These are phyloP conservation scores for Eretmodus cyanostictus DNA, from an alignment of 2,113 vertebrate genomes.

Conservation along the genomic window DNA sequence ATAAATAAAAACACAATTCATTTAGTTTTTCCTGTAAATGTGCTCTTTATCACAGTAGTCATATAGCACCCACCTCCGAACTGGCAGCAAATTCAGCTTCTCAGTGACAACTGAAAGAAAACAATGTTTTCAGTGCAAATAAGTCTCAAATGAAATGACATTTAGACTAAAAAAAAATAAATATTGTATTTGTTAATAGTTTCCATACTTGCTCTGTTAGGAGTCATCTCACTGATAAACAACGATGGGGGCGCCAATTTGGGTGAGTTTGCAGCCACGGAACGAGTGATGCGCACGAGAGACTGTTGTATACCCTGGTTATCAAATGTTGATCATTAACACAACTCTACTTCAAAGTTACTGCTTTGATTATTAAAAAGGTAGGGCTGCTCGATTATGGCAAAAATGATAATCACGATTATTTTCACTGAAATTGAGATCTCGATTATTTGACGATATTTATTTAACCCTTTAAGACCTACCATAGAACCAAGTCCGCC, in stretches of 20 bases:
- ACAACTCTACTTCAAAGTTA: background rate
- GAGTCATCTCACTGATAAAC: background rate
- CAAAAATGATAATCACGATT: too few species aligned
- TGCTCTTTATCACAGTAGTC: background rate
- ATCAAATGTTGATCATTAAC: background rate
- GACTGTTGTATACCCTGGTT: background rate
- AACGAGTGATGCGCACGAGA: constrained; percentile 59
- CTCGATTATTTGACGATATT: too few species aligned
- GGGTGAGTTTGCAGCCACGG: constrained; percentile 53
- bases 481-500: too few species aligned
- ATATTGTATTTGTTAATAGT: background rate
- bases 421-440: too few species aligned
- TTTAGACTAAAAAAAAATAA: background rate
- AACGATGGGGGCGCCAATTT: background rate
- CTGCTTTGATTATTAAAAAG: background rate
- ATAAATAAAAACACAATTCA: background rate
- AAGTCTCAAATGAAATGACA: background rate
- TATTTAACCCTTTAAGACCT: too few species aligned
- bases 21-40: background rate
- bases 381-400: too few species aligned
- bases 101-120: constrained; percentile 29
- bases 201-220: background rate
- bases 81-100: background rate
- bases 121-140: background rate
- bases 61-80: background rate